Evolutionary conservation across 2,888 invertebrate genomes (phyloP), one percentile per base, ranked within the genome.

Genomic region (Empis stercorea): DNA sequence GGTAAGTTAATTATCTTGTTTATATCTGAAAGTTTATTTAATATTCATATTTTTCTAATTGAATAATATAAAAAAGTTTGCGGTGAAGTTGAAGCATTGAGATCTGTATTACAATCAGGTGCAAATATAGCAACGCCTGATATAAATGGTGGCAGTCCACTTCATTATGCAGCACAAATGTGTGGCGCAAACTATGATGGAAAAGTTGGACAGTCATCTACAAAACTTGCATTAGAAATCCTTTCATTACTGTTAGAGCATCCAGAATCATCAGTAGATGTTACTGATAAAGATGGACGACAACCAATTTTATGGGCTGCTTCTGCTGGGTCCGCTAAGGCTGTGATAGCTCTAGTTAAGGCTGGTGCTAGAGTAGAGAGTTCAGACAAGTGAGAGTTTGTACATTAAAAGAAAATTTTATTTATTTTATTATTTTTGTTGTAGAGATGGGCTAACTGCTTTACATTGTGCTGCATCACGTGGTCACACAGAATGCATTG

Each of bases 121-220:
- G 94, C 93, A 0, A 83, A 86, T 57, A 81, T 93, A 9, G 84
- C 87, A 13, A 85, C 85, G 0, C 81, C 92, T 0, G 97, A 99
- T 69, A 84, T 88, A 54, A 91, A 94, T 64, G 92, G 94, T 16
- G 96, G 96, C 14, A 92, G 87, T 59, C 95, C 96, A 1, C 72
- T 97, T 47, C 97, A 97, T 70, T 96, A 97, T 70, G 95, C 96
- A 0, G 94, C 96, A 13, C 95, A 97, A 71, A 92, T 96, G 82
- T 93, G 93, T 62, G 92, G 89, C 1, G 84, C 86, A 16, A 83
- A 79, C 16, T 80, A 81, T 38, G 78, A 78, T 53, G 76, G 76
- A 38, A 78, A 64, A 54, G 43, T 61, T 49, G 61, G 59, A 27
- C 57, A 60, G 47, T 51, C 61, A 10, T 61, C 65, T n/a, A 58